Evolutionary conservation across 2,797 vertebrate species (phyloP), one percentile per base, ranked within the genome.

Genomic region (Heterohyrax brucei): DNA sequence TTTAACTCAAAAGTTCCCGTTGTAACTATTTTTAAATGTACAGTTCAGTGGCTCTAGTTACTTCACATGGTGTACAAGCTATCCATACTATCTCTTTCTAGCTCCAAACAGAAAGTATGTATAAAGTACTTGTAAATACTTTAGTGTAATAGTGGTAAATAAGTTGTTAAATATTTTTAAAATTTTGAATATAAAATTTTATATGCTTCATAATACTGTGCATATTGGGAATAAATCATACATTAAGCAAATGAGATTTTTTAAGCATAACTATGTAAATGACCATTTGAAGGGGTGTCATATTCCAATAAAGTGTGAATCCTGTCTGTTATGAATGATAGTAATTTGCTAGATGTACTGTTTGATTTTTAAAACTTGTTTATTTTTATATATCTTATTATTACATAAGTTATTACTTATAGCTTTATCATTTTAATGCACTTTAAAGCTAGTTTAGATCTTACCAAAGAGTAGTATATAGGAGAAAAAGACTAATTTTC

Each of bases 401-500:
- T 39, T 39, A 96, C 87, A 26, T 48, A 83, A 93, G 75, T 61
- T 87, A 78, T 91, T 85, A 73, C 48, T 84, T 76, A 0, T 91
- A 53, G 30, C 79, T 82, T 89, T 89, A 19, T 62, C 22, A 28
- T 92, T 81, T 96, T 89, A 91, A 19, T 24, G n/a, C 1, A 84
- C 30, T 87, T 7, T 53, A 75, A 66, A 1, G 1, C 33, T 95
- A 28, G n/a, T 83, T 92, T 24, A 96, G 83, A 80, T 84, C 81
- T 92, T 89, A 91, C 64, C 64, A 91, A 87, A 86, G 96, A 90
- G 44, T 75, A 82, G 14, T 92, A 68, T 73, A 85, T 50, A 92
- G 79, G 96, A 97, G 73, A 72, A 97, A 97, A 95, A 21, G 0
- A 89, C 95, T 97, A 76, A 30, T 97, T 96, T 98, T 97, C 59